Percentiles rank a stretch among this genome's conserved stretches.
Evolutionary conservation across 2,797 vertebrate species (phyloP).

Genomic region (Chelon labrosus): DNA sequence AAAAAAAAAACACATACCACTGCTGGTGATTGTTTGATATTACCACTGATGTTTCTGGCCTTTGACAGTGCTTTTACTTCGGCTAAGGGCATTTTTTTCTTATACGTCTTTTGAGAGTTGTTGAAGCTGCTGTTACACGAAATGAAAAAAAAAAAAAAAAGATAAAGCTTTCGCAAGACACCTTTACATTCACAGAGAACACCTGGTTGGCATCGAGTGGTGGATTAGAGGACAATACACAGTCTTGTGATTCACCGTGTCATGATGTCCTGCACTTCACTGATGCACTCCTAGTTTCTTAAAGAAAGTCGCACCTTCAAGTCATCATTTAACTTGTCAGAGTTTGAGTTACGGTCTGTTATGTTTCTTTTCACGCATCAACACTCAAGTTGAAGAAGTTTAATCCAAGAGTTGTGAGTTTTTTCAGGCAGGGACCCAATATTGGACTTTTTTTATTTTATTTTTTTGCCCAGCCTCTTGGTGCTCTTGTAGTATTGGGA

Average conservation of each 20-base stretch:
- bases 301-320: constrained; percentile 23
- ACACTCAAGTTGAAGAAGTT: constrained; percentile 10
- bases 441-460: not conserved
- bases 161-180: constrained; percentile 47
- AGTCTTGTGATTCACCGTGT: constrained; percentile 51
- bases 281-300: constrained; percentile 51
- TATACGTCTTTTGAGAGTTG: constrained; percentile 9
- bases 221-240: constrained; percentile 45
- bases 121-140: not conserved
- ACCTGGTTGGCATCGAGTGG: constrained; percentile 40
- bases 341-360: constrained; percentile 42
- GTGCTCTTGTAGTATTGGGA: constrained; percentile 33
- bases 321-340: constrained; percentile 53
- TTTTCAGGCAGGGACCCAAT: constrained; percentile 37
- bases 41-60: constrained; percentile 30
- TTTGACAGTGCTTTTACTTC: constrained; percentile 42
- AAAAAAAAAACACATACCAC: not conserved
- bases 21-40: constrained; percentile 29
- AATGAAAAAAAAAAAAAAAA: not conserved
- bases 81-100: constrained; percentile 19
- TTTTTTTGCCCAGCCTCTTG: constrained; percentile 1
- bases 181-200: constrained; percentile 30
- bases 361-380: constrained; percentile 1
- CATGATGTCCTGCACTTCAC: constrained; percentile 63
- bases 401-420: constrained; percentile 6